phyloP scores from a whole-genome alignment of 2,888 invertebrate species.

The Hoplodrina blanda region DNA sequence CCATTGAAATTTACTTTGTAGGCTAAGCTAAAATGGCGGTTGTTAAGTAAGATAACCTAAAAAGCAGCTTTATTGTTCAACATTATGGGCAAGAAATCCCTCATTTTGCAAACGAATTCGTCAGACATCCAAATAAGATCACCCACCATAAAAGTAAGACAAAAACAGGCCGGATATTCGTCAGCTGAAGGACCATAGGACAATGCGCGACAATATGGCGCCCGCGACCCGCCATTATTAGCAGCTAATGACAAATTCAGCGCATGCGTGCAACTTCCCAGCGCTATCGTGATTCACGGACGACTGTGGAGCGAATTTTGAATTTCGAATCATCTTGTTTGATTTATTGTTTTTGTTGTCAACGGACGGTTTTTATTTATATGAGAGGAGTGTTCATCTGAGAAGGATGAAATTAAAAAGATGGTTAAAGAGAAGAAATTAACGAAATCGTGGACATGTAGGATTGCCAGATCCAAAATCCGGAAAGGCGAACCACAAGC shows the following conservation, averaged over 20 bases:
- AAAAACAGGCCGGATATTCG: conserved; percentile 75
- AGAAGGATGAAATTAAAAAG: not conserved
- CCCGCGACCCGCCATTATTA: conserved; percentile 63
- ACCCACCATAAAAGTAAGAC: conserved; percentile 64
- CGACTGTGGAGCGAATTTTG: conserved; percentile 61
- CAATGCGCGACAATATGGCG: conserved; percentile 76
- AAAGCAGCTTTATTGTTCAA: conserved; percentile 36
- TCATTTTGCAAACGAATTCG: conserved; percentile 51
- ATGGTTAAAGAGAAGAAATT: not conserved
- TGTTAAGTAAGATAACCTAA: conserved; percentile 40
- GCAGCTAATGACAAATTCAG: conserved; percentile 78
- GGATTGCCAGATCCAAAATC: too few species aligned
- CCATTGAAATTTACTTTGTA: conserved; percentile 12
- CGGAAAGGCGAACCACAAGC: too few species aligned
- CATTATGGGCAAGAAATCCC: conserved; percentile 43
- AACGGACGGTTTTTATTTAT: conserved; percentile 52
- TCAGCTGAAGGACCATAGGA: conserved; percentile 74
- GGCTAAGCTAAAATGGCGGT: not conserved
- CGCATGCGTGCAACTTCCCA: conserved; percentile 81
- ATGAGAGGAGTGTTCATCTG: conserved; percentile 7
- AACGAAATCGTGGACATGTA: too few species aligned
- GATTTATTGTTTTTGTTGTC: conserved; percentile 53
- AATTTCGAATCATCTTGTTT: conserved; percentile 67
- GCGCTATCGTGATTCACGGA: conserved; percentile 78
- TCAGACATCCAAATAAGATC: conserved; percentile 65